These are phyloP conservation scores for Ganaspis brasiliensis DNA, from an alignment of 2,888 invertebrate genomes.

Conservation along the genomic window DNA sequence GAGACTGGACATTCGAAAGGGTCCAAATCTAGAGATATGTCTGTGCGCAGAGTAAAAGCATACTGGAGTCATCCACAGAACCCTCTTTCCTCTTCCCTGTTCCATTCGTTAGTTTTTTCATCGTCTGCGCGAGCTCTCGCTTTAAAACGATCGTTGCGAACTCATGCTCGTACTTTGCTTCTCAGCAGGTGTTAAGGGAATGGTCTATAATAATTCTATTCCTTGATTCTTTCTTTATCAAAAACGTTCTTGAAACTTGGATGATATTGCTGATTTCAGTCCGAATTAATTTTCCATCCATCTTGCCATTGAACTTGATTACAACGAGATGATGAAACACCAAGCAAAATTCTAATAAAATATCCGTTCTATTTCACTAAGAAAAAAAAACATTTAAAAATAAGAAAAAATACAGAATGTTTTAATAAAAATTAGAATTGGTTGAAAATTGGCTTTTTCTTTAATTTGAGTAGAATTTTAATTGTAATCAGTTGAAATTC, in stretches of 20 bases:
- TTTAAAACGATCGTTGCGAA: constrained; percentile 70
- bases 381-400: too few species aligned
- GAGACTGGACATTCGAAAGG: constrained; percentile 53
- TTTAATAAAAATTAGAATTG: too few species aligned
- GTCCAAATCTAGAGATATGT: constrained; percentile 48
- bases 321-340: background rate
- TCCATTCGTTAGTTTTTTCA: constrained; percentile 74
- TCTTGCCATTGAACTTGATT: background rate
- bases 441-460: too few species aligned
- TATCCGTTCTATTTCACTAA: too few species aligned
- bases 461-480: too few species aligned
- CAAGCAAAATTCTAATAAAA: too few species aligned
- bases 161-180: constrained; percentile 45
- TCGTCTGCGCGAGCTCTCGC: constrained; percentile 68
- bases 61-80: constrained; percentile 35
- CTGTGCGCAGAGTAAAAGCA: constrained; percentile 44
- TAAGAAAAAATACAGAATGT: too few species aligned
- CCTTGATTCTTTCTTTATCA: background rate
- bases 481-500: too few species aligned
- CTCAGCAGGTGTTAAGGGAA: constrained; percentile 44
- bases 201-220: background rate
- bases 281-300: constrained; percentile 14
- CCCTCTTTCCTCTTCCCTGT: constrained; percentile 48
- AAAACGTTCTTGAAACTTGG: constrained; percentile 1
- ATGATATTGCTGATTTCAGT: constrained; percentile 26